phyloP scores from a whole-genome alignment of 2,113 vertebrate genomes.

The Phyllostomus hastatus region DNA sequence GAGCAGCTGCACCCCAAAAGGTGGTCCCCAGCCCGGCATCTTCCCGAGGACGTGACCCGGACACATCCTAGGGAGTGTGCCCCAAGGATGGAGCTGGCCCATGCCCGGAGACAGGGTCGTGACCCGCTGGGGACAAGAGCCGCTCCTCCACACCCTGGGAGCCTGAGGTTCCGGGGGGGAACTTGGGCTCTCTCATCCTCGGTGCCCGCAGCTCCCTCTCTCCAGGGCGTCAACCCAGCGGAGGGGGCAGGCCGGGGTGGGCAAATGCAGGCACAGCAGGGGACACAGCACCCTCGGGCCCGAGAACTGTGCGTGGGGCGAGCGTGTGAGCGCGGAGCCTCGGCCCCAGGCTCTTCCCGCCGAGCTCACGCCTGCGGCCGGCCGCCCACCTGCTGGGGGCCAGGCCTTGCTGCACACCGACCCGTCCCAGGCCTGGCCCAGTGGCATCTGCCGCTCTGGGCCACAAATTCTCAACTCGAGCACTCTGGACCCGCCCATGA shows the following conservation, averaged over 20 bases:
- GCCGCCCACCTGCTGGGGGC: neutral
- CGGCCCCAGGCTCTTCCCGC: neutral
- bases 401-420: neutral
- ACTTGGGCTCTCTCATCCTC: neutral
- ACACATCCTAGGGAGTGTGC: neutral
- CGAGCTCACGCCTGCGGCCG: neutral
- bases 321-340: neutral
- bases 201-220: neutral
- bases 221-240: neutral
- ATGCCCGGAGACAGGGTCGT: too few species aligned
- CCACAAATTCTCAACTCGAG: neutral
- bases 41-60: neutral
- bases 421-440: neutral
- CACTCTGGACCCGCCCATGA: neutral
- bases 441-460: neutral
- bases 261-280: neutral
- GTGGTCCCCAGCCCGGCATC: neutral
- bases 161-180: neutral
- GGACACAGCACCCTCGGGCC: neutral
- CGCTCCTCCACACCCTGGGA: neutral
- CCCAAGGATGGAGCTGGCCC: neutral
- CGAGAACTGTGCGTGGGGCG: neutral
- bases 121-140: neutral
- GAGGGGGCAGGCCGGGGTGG: neutral
- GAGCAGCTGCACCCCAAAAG: neutral